A percentile compares a stretch with the other conserved stretches of the same genome.
Conservation (phyloP, 2,113 vertebrate genomes). For the Petrocephalus microphthalmus region DNA sequence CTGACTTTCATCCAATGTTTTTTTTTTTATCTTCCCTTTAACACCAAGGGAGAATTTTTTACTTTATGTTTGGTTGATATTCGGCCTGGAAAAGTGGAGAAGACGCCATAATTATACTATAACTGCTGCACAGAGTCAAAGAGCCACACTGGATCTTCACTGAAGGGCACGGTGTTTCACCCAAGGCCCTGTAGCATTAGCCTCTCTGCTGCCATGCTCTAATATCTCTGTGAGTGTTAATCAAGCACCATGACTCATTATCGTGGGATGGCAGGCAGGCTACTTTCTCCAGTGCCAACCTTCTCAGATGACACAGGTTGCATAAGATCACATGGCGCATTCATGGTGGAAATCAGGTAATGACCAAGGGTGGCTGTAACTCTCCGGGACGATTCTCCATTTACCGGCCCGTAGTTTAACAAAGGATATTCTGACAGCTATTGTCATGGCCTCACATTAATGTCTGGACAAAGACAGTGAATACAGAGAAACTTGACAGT, state of each 20-base stretch:
- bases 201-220: background rate
- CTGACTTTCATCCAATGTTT: background rate
- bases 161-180: background rate
- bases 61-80: background rate
- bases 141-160: background rate
- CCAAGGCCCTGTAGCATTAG: background rate
- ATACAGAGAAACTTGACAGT: background rate
- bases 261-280: background rate
- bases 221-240: background rate
- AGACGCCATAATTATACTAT: background rate
- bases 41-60: background rate
- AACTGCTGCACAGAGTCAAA: background rate
- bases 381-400: background rate
- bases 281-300: background rate
- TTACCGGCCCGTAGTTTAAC: background rate
- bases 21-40: background rate
- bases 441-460: background rate
- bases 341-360: background rate
- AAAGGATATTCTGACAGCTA: background rate
- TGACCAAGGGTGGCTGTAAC: background rate
- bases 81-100: background rate
- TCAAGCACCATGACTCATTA: background rate
- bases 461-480: background rate
- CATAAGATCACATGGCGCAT: background rate
- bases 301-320: background rate